Conservation (phyloP, 23 tunicate genomes). For the Halocynthia roretzi region DNA sequence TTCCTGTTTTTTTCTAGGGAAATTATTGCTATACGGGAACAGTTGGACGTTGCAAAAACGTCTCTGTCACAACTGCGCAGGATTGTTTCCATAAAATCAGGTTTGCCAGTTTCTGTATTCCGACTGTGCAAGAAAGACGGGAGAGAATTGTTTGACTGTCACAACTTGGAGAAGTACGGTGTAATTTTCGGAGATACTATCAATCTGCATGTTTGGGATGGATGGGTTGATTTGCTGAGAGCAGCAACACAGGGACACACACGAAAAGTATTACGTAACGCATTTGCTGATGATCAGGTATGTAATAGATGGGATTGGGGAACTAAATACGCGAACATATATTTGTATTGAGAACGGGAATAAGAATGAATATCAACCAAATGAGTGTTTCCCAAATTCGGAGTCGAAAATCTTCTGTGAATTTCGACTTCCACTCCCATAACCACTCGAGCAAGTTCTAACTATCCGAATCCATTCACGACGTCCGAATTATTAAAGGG, state of each 20-base stretch:
- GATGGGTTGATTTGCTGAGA: conserved; percentile 57
- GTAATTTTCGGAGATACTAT: conserved; percentile 38
- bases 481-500: no score
- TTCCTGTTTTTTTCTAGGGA: conserved; percentile 34
- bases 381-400: no score
- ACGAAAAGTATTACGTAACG: conserved; percentile 52
- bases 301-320: no score
- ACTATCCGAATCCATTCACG: no score
- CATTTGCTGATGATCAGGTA: conserved; percentile 63
- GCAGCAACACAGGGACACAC: conserved; percentile 81
- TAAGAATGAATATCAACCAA: no score
- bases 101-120: conserved; percentile 71
- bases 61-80: conserved; percentile 30
- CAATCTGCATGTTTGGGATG: conserved; percentile 79
- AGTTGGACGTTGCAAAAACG: conserved; percentile 59
- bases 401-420: no score
- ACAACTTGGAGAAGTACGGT: conserved; percentile 50
- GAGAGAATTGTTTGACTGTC: conserved; percentile 45
- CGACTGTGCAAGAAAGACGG: conserved; percentile 65
- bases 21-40: conserved; percentile 59
- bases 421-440: no score
- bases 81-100: conserved; percentile 46
- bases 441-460: no score
- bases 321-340: not conserved
- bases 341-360: not conserved